A percentile compares a stretch with the other conserved stretches of the same genome.
Evolutionary conservation across 2,797 vertebrate genomes (phyloP).

Genomic region (Antrozous pallidus): DNA sequence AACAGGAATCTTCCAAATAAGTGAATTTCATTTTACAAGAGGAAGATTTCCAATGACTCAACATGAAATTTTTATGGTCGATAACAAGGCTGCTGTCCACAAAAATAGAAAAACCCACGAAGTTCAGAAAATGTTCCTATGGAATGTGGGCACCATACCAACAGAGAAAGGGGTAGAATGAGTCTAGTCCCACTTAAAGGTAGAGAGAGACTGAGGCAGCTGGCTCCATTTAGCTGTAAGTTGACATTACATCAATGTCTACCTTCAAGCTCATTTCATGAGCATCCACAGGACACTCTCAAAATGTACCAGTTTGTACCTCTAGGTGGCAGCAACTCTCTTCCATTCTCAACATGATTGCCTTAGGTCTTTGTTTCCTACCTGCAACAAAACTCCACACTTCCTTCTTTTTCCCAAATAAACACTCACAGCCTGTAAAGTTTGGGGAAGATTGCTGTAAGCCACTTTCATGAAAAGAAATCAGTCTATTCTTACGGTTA

Average conservation of each 20-base stretch:
- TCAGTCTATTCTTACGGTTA: slow-evolving; percentile 64
- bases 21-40: rapidly evolving
- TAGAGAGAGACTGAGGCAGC: background rate
- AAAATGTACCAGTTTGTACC: slow-evolving; percentile 24
- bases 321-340: slow-evolving; percentile 83
- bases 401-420: slow-evolving; percentile 73
- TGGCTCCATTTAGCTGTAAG: background rate
- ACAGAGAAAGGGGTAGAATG: background rate
- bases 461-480: slow-evolving; percentile 71
- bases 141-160: background rate
- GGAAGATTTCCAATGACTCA: background rate
- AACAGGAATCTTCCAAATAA: background rate
- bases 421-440: slow-evolving; percentile 63
- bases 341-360: slow-evolving; percentile 44
- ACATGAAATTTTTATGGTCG: background rate
- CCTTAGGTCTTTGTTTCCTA: slow-evolving; percentile 79
- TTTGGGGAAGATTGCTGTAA: slow-evolving; percentile 65
- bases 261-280: background rate
- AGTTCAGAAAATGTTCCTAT: background rate
- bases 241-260: background rate
- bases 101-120: background rate
- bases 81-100: background rate
- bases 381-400: slow-evolving; percentile 60
- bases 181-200: background rate
- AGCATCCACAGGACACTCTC: background rate